Conservation (phyloP, 1,140 invertebrate genomes). For the Tetramorium simillimum region DNA sequence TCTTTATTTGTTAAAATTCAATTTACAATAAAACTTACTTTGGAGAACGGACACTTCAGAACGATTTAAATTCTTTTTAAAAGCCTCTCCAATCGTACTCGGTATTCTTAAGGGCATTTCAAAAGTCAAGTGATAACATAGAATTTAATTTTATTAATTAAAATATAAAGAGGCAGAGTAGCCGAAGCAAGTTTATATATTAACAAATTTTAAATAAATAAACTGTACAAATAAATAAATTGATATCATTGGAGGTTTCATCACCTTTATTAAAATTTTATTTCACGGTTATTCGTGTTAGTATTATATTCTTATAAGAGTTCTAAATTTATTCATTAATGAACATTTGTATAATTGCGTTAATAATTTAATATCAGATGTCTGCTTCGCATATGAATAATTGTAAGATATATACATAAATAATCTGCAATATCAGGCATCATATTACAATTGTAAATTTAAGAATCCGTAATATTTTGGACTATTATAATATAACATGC, state of each 20-base stretch:
- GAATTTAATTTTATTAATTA: too few relatives aligned
- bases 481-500: neutral
- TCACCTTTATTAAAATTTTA: neutral
- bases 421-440: neutral
- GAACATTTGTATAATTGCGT: neutral
- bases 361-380: neutral
- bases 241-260: too few relatives aligned
- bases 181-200: too few relatives aligned
- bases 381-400: neutral
- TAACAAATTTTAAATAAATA: too few relatives aligned
- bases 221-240: too few relatives aligned
- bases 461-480: neutral
- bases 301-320: neutral
- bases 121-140: neutral
- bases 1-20: neutral
- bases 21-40: neutral
- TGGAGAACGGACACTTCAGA: neutral
- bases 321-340: neutral
- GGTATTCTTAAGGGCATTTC: constrained; percentile 7
- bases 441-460: neutral
- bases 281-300: neutral
- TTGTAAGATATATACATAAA: neutral
- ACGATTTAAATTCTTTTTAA: constrained; percentile 14
- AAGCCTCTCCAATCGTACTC: neutral
- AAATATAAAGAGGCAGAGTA: too few relatives aligned